A percentile compares a stretch with the other conserved stretches of the same genome.
Evolutionary conservation across 2,888 invertebrate genomes (phyloP).

Genomic region (Apodemia duryi): DNA sequence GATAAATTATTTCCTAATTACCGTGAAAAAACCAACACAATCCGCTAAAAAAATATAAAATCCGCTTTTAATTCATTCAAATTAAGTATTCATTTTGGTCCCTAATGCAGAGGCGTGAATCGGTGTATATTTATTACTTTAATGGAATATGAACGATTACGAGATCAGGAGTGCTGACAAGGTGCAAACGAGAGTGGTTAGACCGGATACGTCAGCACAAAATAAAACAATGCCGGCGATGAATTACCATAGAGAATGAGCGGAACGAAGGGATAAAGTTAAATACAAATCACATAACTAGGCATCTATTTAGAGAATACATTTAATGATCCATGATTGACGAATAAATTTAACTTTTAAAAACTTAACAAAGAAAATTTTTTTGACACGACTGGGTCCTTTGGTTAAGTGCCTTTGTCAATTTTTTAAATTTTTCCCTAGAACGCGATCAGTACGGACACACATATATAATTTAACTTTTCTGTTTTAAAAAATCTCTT

Average conservation of each 20-base stretch:
- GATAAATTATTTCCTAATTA: conserved; percentile 4
- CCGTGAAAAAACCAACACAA: conserved; percentile 49
- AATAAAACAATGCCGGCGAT: conserved; percentile 70
- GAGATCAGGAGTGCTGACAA: conserved; percentile 76
- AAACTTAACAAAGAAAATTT: too few relatives aligned
- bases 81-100: conserved; percentile 35
- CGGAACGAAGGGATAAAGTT: conserved; percentile 72
- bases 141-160: conserved; percentile 78
- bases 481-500: too few relatives aligned
- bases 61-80: conserved; percentile 50
- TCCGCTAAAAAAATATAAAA: conserved; percentile 60
- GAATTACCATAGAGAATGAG: conserved; percentile 74
- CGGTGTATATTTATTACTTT: conserved; percentile 70
- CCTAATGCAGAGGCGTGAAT: conserved; percentile 71
- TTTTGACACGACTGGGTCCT: too few relatives aligned
- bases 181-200: conserved; percentile 75
- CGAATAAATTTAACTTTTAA: neutral
- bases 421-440: too few relatives aligned
- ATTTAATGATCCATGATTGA: conserved; percentile 17
- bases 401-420: too few relatives aligned
- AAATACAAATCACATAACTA: conserved; percentile 62
- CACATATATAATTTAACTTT: too few relatives aligned
- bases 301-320: conserved; percentile 19
- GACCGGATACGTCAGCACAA: conserved; percentile 65
- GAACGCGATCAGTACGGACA: too few relatives aligned